Evolutionary conservation across 2,797 vertebrate genomes (phyloP).

Genomic region (Premnoplex brunnescens): DNA sequence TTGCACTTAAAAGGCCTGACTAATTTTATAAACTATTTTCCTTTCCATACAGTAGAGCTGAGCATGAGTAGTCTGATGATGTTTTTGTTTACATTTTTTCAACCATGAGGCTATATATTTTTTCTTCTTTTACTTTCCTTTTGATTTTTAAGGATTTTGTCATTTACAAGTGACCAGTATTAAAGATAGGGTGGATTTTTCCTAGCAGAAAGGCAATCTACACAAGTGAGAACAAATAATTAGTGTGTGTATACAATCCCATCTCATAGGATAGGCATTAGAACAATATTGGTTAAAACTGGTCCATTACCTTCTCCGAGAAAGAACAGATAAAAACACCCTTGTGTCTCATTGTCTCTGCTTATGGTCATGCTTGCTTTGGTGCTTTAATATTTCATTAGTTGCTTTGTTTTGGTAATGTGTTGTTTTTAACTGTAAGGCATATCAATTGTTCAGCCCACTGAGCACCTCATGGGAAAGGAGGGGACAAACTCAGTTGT

Average conservation of each 20-base stretch:
- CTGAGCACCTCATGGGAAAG: neutral
- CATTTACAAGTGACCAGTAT: neutral
- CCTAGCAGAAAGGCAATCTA: neutral
- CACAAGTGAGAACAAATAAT: neutral
- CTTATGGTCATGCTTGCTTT: conserved; percentile 28
- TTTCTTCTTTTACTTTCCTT: neutral
- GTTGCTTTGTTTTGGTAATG: conserved; percentile 17
- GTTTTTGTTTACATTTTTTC: neutral
- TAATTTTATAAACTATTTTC: neutral
- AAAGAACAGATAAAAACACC: neutral
- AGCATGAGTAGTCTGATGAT: neutral
- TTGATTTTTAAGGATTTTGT: neutral
- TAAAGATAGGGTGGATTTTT: neutral
- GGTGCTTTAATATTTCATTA: conserved; percentile 43
- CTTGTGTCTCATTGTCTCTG: conserved; percentile 19
- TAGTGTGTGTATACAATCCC: neutral
- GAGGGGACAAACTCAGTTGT: neutral
- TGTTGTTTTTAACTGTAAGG: conserved; percentile 11
- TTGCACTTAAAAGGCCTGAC: neutral
- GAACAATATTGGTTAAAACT: neutral
- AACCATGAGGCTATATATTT: neutral
- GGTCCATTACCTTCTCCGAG: conserved; percentile 40
- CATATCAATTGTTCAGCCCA: neutral
- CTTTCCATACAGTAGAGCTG: neutral
- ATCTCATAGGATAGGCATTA: neutral